Evolutionary conservation across 2,888 invertebrate genomes (phyloP).

Genomic region (Linyphia triangularis): DNA sequence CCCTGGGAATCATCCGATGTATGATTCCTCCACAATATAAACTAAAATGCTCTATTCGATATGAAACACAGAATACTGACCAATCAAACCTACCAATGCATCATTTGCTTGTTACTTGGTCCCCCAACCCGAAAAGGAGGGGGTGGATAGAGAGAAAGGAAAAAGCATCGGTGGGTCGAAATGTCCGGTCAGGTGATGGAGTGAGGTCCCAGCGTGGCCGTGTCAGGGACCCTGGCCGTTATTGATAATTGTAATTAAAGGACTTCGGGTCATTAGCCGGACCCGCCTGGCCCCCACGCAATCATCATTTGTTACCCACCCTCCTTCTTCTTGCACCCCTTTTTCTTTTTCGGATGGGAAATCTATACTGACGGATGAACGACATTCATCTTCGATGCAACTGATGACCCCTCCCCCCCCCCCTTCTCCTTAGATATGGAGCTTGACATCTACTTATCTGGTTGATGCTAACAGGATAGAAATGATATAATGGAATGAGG

Average conservation of each 20-base stretch:
- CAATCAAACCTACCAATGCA: no score
- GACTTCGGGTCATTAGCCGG: constrained; percentile 73
- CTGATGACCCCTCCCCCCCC: background rate
- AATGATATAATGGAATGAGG: no score
- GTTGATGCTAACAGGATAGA: background rate
- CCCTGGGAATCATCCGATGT: no score
- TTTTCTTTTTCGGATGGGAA: constrained; percentile 52
- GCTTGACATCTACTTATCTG: no score
- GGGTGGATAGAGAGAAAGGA: constrained; percentile 31
- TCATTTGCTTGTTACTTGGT: constrained; percentile 25
- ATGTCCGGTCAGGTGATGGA: constrained; percentile 70
- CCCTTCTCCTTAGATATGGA: no score
- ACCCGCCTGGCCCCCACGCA: constrained; percentile 57
- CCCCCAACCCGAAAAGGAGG: constrained; percentile 44
- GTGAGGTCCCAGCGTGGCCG: constrained; percentile 69
- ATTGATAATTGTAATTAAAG: constrained; percentile 76
- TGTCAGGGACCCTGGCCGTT: constrained; percentile 68
- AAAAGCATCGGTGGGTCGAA: constrained; percentile 58
- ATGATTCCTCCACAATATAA: no score
- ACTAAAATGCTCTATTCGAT: no score
- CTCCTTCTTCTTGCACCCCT: constrained; percentile 48
- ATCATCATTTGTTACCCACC: constrained; percentile 73
- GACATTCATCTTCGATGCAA: background rate
- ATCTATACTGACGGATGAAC: constrained; percentile 69
- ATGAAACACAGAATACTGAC: no score